phyloP scores from a whole-genome alignment of 2,888 invertebrate species.

The Caenorhabditis japonica region DNA sequence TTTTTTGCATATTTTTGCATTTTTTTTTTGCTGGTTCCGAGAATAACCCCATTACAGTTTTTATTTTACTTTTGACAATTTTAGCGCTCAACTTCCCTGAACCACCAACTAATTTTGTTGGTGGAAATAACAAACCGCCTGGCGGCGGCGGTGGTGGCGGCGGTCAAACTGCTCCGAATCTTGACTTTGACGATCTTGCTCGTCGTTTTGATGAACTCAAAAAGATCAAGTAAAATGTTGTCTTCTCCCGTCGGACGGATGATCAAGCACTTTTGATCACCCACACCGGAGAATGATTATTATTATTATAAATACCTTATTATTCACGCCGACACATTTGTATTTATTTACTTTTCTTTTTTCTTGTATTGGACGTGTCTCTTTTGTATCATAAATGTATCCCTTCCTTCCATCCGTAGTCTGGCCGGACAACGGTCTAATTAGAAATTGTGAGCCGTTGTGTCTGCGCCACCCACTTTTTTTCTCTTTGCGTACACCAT shows the following conservation, averaged over 20 bases:
- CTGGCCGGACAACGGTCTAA: not conserved
- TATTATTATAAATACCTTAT: not conserved
- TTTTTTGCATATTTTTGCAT: too few species aligned
- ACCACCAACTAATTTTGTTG: slow-evolving; percentile 64
- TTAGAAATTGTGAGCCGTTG: not conserved
- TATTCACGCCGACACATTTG: not conserved
- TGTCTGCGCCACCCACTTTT: too few species aligned
- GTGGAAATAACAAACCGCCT: slow-evolving; percentile 16
- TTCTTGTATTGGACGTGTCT: not conserved
- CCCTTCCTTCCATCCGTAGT: not conserved
- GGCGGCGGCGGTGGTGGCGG: slow-evolving; percentile 20
- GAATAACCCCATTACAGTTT: too few species aligned
- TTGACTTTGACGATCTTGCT: too few species aligned
- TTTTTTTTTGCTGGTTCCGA: too few species aligned
- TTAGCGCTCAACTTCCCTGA: slow-evolving; percentile 68
- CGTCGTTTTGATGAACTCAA: slow-evolving; percentile 72
- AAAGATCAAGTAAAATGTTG: slow-evolving; percentile 52
- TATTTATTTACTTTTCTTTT: not conserved
- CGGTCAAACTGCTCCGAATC: slow-evolving; percentile 5
- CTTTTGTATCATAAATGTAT: not conserved
- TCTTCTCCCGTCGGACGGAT: not conserved
- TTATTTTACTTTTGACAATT: slow-evolving; percentile 22
- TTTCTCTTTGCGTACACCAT: too few species aligned
- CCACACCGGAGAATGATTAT: not conserved
- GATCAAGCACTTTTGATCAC: not conserved